Evolutionary conservation across 1,140 invertebrate species (phyloP), one percentile per base, ranked within the genome.

Genomic region (Helicoverpa zea): DNA sequence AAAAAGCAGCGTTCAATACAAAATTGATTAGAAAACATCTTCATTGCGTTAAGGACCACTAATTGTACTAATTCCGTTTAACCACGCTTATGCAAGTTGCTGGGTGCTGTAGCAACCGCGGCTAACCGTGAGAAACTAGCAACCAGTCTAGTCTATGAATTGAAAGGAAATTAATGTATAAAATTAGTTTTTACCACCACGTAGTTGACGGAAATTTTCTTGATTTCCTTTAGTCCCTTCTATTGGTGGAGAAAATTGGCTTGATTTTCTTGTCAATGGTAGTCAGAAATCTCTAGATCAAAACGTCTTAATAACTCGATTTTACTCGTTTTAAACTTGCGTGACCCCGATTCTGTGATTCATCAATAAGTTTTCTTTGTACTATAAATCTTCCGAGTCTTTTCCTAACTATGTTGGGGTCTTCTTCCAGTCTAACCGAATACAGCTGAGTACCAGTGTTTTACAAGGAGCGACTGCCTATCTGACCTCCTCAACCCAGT

Each of bases 11-110:
- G 18, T 14, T 52, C 68, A 4, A 72, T 30, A n/a, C 35, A 73
- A 56, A 58, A 73, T 73, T 58, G 52, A 73, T 73, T 58, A 73
- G 70, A 73, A 54, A 73, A 35, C 52, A n/a, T 18, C 64, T 68
- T 49, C 7, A 52, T 30, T 14, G 43, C 51, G 51, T 58, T 56
- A 58, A 56, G 70, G 70, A 73, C 29, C 66, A 52, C 49, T 52
- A 52, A 70, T 70, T 70, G 47, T 18, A 51, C 66, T 70, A 51
- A 54, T 66, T 66, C 63, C 1, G 43, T 16, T 18, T 66, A 66
- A 66, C 14, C 12, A 52, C 43, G 30, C 52, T 73, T 73, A 52
- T 30, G 30, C 70, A 73, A 73, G 70, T 47, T 70, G 18, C 29
- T 73, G 70, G 70, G 35, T 73, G 30, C 29, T 64, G 11, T 47